Base-by-base conservation (phyloP, 2,113 vertebrate species). In the Sturnira hondurensis region DNA sequence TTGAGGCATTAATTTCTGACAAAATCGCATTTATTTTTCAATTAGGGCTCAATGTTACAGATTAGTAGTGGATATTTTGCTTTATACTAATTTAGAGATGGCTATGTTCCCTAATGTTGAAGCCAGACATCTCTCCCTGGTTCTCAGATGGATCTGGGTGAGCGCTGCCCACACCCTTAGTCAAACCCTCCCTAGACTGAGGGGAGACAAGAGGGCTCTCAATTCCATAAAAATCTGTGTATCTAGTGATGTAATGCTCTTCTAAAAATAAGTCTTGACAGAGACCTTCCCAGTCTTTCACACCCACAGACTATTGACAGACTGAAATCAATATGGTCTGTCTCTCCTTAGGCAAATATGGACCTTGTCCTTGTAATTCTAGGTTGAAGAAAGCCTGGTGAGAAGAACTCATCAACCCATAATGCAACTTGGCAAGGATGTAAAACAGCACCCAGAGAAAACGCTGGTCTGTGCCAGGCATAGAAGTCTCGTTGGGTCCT, bases 191-290 rank as follows among this genome's bases (percentile, higher is more conserved):
- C 61, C 50, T 50, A 65, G 15, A 73, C 14, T 58, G 91, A 91
- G 22, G 63, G 26, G 15, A 22, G 73, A 85, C 8, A 77, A 74
- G 28, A 36, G 5, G 1, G 4, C 14, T 88, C 36, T 86, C 14
- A 33, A 67, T 4, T 50, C 70, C 15, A 74, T 89, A 45, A 41
- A 67, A 95, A 38, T 11, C 50, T 81, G 12, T 65, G 22, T 63
- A 82, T 82, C 65, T 45, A 22, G 43, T 65, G 20, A 78, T 28
- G 20, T 43, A 54, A 78, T 63, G 14, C 10, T 45, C 71, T 96
- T 93, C 81, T 89, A 96, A 96, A 95, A 93, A 80, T 33, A 76
- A 12, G 4, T 90, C 70, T 74, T 83, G 26, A 93, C 43, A 74
- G n/a, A 91, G n/a, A 5, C 28, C 83, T 91, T 93, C 83, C 26